Percentiles rank a stretch among this genome's conserved stretches.
These are phyloP conservation scores for Hippoglossus hippoglossus DNA, from an alignment of 2,797 vertebrate species.

Conservation along the genomic window DNA sequence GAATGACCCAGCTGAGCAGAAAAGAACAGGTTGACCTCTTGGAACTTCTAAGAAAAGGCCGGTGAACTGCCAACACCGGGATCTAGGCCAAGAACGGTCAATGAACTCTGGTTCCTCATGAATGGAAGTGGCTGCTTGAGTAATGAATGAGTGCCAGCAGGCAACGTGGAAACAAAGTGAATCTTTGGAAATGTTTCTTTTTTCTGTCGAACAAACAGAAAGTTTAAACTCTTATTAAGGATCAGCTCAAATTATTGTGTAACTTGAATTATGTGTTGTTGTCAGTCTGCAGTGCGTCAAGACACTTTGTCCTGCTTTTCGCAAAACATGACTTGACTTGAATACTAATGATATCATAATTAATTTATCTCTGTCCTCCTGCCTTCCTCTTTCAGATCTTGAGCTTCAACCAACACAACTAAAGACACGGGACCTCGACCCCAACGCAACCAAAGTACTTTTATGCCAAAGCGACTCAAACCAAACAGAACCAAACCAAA, in stretches of 20 bases:
- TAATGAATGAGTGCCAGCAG: slow-evolving; percentile 6
- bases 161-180: not conserved
- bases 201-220: too few relatives aligned
- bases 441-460: slow-evolving; percentile 54
- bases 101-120: slow-evolving; percentile 28
- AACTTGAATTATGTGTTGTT: too few relatives aligned
- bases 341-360: too few relatives aligned
- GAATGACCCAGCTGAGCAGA: not conserved
- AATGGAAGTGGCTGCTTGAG: slow-evolving; percentile 25
- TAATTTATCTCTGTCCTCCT: not conserved
- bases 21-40: not conserved
- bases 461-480: slow-evolving; percentile 66
- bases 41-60: not conserved
- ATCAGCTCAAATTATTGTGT: too few relatives aligned
- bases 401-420: slow-evolving; percentile 63
- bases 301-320: too few relatives aligned
- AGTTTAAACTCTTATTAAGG: not conserved
- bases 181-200: not conserved
- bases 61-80: not conserved
- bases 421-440: slow-evolving; percentile 39
- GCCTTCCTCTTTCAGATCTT: slow-evolving; percentile 54
- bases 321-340: not conserved
- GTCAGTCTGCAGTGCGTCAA: too few relatives aligned
- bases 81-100: slow-evolving; percentile 23
- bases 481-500: slow-evolving; percentile 48